Base-by-base conservation (phyloP, 2,888 invertebrate genomes). In the Julus scandinavius region DNA sequence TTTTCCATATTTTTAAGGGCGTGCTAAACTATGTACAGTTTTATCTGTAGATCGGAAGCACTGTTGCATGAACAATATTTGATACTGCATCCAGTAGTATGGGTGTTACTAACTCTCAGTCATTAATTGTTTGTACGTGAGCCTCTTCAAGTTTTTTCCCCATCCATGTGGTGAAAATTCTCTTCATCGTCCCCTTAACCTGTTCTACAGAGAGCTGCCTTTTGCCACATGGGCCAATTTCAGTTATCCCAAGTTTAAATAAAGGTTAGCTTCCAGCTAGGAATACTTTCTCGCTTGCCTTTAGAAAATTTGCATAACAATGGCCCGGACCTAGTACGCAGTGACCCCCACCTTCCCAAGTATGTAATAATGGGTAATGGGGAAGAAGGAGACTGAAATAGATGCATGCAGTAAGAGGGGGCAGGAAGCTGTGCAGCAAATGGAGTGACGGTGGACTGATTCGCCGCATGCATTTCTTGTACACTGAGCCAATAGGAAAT, bases 391-490 rank as follows among this genome's bases (percentile, higher is more conserved):
- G 29, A 1, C 20, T 29, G 20, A 72, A 72, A 72, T 72, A 7
- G 72, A 72, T 72, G 72, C 72, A 29, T 2, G 29, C 63, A n/a
- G 63, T 20, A n/a, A 72, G 72, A 72, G 29, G 29, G 29, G 72
- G 29, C 72, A 2, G 72, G 72, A 72, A 72, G 72, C 72, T 72
- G 85, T 41, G 41, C 85, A 2, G 41, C 17, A 20, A 49, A 38
- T 49, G 86, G 86, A 86, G 86, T 50, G 72, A 72, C 40, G 87
- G 87, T 58, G 87, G 54, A 40, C 40, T 38, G 54, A 54, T 38
- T 40, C n/a, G n/a, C n/a, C n/a, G n/a, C n/a, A n/a, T n/a, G n/a
- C n/a, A n/a, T n/a, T n/a, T n/a, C 49, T 54, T 40, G 45, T 87
- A 87, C 11, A 9, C 5, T 54, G 72, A 4, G 72, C 29, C 72